Percentiles rank a stretch among this genome's conserved stretches.
phyloP scores from a whole-genome alignment of 2,113 vertebrate genomes.

The Kryptolebias marmoratus region DNA sequence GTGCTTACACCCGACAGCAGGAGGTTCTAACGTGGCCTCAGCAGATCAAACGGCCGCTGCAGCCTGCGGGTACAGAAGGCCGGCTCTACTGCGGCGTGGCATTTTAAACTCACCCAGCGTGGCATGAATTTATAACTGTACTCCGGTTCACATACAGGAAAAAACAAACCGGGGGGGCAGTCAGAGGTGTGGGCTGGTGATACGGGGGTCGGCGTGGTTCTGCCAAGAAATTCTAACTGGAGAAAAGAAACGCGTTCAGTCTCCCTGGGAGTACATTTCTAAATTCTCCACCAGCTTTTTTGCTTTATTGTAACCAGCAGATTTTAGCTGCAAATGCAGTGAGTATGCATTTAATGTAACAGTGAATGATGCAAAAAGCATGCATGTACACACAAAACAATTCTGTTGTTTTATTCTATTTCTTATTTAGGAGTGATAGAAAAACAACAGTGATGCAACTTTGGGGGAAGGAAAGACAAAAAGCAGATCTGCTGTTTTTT shows the following conservation, averaged over 20 bases:
- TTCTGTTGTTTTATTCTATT: no score
- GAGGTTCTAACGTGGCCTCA: slow-evolving; percentile 37
- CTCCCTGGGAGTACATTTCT: no score
- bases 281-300: no score
- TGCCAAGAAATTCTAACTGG: no score
- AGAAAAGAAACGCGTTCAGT: no score
- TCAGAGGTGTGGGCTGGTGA: neutral
- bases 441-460: no score
- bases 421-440: no score
- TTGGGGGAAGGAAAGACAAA: no score
- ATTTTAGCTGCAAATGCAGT: slow-evolving; percentile 13
- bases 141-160: neutral
- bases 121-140: slow-evolving; percentile 9
- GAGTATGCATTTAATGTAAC: neutral
- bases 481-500: no score
- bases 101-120: slow-evolving; percentile 12
- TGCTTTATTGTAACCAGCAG: neutral
- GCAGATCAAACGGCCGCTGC: slow-evolving; percentile 40
- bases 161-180: neutral
- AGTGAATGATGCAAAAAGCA: neutral
- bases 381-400: neutral
- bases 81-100: slow-evolving; percentile 3
- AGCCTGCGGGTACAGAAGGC: slow-evolving; percentile 8
- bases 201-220: neutral
- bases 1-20: slow-evolving; percentile 38